Conservation (phyloP, 2,888 invertebrate species). For the Agriopis leucophaearia region DNA sequence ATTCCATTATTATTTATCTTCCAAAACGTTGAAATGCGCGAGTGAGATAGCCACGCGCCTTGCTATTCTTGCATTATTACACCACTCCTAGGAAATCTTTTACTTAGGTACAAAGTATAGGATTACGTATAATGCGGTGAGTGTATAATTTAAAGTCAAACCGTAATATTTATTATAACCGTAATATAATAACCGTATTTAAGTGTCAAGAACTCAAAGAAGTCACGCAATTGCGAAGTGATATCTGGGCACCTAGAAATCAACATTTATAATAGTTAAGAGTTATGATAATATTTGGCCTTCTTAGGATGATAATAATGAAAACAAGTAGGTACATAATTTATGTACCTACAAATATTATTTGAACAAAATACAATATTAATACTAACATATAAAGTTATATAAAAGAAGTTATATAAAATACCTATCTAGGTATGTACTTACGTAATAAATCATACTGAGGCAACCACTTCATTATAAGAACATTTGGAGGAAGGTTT, state of each 20-base stretch:
- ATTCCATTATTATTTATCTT: no score
- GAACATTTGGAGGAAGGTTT: slow-evolving; percentile 85
- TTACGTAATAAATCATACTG: slow-evolving; percentile 89
- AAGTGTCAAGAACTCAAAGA: no score
- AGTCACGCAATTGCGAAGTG: not conserved
- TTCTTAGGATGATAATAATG: not conserved
- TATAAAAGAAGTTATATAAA: slow-evolving; percentile 3
- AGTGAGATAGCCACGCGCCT: no score
- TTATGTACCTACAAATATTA: no score
- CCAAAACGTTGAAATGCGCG: no score
- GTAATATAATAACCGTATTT: no score
- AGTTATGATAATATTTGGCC: no score
- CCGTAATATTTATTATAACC: no score
- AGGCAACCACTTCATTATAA: slow-evolving; percentile 88
- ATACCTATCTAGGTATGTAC: slow-evolving; percentile 42
- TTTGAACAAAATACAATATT: not conserved
- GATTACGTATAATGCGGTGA: not conserved
- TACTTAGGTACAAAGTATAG: not conserved
- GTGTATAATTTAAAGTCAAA: slow-evolving; percentile 1
- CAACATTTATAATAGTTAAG: not conserved
- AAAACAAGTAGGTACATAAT: no score
- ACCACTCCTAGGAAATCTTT: not conserved
- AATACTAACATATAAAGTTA: not conserved
- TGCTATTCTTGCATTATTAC: not conserved
- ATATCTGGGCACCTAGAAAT: not conserved